phyloP scores from a whole-genome alignment of 2,113 vertebrate species.

The Cichladusa arquata region DNA sequence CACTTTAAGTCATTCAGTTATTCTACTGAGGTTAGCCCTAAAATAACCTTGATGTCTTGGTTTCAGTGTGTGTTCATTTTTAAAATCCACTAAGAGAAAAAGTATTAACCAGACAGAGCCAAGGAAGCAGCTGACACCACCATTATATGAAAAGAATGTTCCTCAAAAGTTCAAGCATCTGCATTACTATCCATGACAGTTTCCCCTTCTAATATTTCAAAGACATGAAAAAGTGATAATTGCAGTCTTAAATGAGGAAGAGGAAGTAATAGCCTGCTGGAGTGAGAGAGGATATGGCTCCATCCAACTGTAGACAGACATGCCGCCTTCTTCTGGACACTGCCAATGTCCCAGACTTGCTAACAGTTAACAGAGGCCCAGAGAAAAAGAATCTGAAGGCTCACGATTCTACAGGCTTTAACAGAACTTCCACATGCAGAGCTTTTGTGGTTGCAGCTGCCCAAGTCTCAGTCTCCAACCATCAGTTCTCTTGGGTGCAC shows the following conservation, averaged over 20 bases:
- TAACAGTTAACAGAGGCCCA: background rate
- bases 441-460: background rate
- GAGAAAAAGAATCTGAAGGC: background rate
- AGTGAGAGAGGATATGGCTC: slow-evolving; percentile 28
- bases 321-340: background rate
- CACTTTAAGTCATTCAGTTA: slow-evolving; percentile 49
- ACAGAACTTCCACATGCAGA: background rate
- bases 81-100: slow-evolving; percentile 51
- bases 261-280: slow-evolving; percentile 66
- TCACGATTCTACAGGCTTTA: background rate
- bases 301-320: background rate
- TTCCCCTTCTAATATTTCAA: slow-evolving; percentile 76
- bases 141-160: slow-evolving; percentile 66
- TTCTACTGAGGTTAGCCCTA: slow-evolving; percentile 16
- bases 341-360: background rate
- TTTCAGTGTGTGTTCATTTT: slow-evolving; percentile 20
- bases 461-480: background rate
- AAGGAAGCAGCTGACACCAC: slow-evolving; percentile 68
- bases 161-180: slow-evolving; percentile 76
- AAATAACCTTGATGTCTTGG: slow-evolving; percentile 63
- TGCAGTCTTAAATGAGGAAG: slow-evolving; percentile 63
- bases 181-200: slow-evolving; percentile 56
- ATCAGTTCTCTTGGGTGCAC: background rate
- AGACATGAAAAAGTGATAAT: slow-evolving; percentile 72
- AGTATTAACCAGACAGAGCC: slow-evolving; percentile 44